Evolutionary conservation across 2,797 vertebrate species (phyloP).

Genomic region (Kryptolebias ocellatus): DNA sequence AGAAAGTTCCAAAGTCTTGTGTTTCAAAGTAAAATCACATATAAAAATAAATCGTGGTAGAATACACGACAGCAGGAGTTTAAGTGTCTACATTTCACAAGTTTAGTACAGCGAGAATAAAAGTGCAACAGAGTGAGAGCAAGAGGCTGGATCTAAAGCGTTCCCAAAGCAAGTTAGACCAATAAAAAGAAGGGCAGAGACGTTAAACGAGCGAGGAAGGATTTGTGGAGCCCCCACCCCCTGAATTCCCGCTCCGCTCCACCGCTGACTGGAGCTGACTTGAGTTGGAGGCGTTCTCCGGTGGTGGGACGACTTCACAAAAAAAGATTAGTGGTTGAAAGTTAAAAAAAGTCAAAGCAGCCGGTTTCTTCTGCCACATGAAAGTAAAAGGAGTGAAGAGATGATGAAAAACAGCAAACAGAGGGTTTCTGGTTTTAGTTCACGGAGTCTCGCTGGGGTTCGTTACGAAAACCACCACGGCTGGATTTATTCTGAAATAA

Average conservation of each 20-base stretch:
- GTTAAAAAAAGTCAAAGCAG: slow-evolving; percentile 38
- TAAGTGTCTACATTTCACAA: slow-evolving; percentile 42
- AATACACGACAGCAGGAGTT: no score
- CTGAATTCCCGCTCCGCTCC: slow-evolving; percentile 40
- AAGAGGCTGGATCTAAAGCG: slow-evolving; percentile 41
- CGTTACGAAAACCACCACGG: slow-evolving; percentile 29
- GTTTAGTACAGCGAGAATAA: slow-evolving; percentile 43
- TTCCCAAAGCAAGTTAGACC: slow-evolving; percentile 60
- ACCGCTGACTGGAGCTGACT: slow-evolving; percentile 54
- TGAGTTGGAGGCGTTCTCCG: slow-evolving; percentile 67
- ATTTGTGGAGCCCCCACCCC: slow-evolving; percentile 46
- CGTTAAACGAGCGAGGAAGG: slow-evolving; percentile 62
- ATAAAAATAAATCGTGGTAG: no score
- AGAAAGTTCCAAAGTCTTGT: neutral
- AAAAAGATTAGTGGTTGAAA: slow-evolving; percentile 46
- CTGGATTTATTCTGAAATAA: slow-evolving; percentile 39
- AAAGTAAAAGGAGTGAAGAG: slow-evolving; percentile 15
- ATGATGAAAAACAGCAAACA: slow-evolving; percentile 17
- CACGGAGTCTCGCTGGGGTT: slow-evolving; percentile 15
- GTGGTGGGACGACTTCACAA: slow-evolving; percentile 42
- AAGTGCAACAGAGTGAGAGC: slow-evolving; percentile 30
- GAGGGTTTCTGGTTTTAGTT: slow-evolving; percentile 28
- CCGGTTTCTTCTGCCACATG: slow-evolving; percentile 18
- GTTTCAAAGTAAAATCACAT: no score
- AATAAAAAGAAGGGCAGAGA: slow-evolving; percentile 77